phyloP scores from a whole-genome alignment of 2,113 vertebrate genomes.

The Tachysurus vachellii region DNA sequence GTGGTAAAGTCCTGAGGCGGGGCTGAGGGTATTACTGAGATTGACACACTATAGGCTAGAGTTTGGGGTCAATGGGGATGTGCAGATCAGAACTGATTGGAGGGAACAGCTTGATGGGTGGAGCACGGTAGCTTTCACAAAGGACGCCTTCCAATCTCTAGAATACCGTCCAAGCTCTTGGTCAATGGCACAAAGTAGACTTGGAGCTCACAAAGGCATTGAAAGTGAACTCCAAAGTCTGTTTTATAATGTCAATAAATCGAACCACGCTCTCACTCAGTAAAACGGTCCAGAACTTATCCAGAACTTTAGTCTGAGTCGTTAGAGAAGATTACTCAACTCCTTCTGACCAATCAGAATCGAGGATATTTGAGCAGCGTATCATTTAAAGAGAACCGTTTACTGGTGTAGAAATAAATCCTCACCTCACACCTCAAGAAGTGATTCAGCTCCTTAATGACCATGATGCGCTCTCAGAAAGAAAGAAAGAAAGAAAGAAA shows the following conservation, averaged over 20 bases:
- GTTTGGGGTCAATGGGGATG: conserved; percentile 25
- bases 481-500: not conserved
- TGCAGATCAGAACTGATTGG: conserved; percentile 41
- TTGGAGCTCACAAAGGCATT: not conserved
- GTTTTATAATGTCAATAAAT: not conserved
- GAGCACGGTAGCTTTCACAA: conserved; percentile 12
- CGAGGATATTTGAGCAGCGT: not conserved
- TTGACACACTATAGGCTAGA: conserved; percentile 36
- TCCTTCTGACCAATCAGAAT: not conserved
- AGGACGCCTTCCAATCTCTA: not conserved
- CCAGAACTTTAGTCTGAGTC: not conserved
- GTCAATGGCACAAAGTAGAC: conserved; percentile 1
- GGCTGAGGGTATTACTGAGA: conserved; percentile 31
- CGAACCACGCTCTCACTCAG: not conserved
- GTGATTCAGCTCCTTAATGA: not conserved
- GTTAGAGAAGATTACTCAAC: not conserved
- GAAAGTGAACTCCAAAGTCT: not conserved
- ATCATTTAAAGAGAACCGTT: not conserved
- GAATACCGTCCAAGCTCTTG: not conserved
- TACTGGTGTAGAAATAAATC: not conserved
- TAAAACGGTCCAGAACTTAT: too few relatives aligned
- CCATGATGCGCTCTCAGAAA: not conserved
- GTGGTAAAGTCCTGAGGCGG: conserved; percentile 21
- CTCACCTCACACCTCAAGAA: not conserved
- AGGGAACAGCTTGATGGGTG: conserved; percentile 37